These are phyloP conservation scores for Eriocheir sinensis DNA, from an alignment of 1,140 invertebrate species.

Conservation along the genomic window DNA sequence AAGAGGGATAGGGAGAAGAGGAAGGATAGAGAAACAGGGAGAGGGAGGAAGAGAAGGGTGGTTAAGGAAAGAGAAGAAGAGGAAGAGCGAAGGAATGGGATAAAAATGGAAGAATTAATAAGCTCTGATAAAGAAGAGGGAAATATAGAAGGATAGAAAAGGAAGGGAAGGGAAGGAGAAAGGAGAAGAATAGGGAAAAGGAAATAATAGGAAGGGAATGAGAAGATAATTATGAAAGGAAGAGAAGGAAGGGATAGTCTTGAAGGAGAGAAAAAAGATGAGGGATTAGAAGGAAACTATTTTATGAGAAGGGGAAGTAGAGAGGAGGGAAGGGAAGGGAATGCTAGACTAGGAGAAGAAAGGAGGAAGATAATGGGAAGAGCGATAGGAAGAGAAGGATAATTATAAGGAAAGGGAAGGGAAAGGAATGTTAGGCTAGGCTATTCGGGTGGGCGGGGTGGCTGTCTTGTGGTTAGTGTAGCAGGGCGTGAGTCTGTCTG, in stretches of 20 bases:
- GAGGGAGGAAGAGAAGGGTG: not conserved
- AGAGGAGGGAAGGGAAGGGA: constrained; percentile 19
- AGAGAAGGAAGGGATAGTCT: not conserved
- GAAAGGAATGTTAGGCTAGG: not conserved
- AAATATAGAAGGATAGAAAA: not conserved
- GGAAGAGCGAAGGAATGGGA: not conserved
- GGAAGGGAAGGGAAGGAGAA: not conserved
- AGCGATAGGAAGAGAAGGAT: constrained; percentile 32
- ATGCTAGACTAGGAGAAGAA: not conserved
- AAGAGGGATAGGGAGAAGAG: not conserved
- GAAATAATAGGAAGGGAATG: not conserved
- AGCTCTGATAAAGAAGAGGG: not conserved
- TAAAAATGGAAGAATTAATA: not conserved
- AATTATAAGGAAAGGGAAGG: constrained; percentile 10
- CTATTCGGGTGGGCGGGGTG: too few species aligned
- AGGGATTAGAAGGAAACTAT: not conserved
- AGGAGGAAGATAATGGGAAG: too few species aligned
- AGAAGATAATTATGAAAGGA: not conserved
- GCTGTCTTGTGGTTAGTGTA: too few species aligned
- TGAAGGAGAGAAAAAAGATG: not conserved
- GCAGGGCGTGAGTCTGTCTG: too few species aligned
- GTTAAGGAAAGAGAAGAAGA: not conserved
- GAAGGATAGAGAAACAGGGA: not conserved
- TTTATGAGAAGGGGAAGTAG: too few species aligned
- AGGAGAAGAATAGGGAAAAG: not conserved